Evolutionary conservation across 2,797 vertebrate genomes (phyloP), one percentile per base, ranked within the genome.

Genomic region (Poecile montanus): DNA sequence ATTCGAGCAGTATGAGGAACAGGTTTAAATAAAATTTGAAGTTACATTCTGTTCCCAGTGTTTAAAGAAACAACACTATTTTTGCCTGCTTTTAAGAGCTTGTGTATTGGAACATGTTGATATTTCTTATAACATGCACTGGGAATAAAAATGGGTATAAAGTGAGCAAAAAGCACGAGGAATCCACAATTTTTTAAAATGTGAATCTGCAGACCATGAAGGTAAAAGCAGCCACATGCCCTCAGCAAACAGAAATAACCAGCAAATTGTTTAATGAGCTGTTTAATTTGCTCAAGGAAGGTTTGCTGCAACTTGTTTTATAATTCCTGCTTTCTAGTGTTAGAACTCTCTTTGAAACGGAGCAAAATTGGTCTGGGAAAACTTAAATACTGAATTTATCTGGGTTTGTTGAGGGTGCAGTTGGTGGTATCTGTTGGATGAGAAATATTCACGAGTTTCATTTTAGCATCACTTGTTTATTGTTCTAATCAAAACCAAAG

Each of bases 121-220:
- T 18, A 12, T 58, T 74, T 60, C n/a, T 78, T 56, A 32, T 3
- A 10, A 15, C 30, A 10, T 0, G 5, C 17, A 1, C 10, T 56
- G 61, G 32, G n/a, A 92, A 45, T 40, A 80, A 50, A 75, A 74
- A 42, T 30, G n/a, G 5, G 21, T 75, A 88, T 36, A 50, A 73
- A 75, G 14, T 42, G 42, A 42, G 42, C 27, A 60, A 16, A 54
- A 88, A 66, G 40, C 40, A 44, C 44, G 38, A 60, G 13, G 50
- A n/a, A 27, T 44, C 3, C 0, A 1, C 14, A 2, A 20, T 5
- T 9, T 23, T 27, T 21, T 1, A 26, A 40, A 65, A 42, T 25
- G 51, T 16, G 25, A 11, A 14, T 70, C 23, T 78, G 30, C 42
- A 38, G 2, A 2, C 19, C 16, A 0, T 6, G 40, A 30, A 32